phyloP scores from a whole-genome alignment of 2,113 vertebrate genomes.

The Oryzias celebensis region DNA sequence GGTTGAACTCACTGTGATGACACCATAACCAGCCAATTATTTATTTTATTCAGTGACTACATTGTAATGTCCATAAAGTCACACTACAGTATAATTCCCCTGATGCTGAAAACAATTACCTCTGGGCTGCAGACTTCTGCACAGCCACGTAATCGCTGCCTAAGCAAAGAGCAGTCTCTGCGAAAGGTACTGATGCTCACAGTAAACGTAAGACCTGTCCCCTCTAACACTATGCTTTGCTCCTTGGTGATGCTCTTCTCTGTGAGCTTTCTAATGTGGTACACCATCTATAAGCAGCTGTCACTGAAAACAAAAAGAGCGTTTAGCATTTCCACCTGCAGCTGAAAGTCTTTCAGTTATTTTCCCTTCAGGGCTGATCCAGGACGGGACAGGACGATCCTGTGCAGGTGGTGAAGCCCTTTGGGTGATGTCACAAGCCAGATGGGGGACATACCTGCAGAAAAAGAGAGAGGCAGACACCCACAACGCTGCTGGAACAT shows the following conservation, averaged over 20 bases:
- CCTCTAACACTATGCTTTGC: background rate
- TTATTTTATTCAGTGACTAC: background rate
- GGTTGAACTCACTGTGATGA: background rate
- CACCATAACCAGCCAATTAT: background rate
- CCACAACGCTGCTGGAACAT: slow-evolving; percentile 11
- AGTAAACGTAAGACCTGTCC: background rate
- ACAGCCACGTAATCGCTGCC: background rate
- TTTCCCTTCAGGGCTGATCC: too few relatives aligned
- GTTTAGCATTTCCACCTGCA: too few relatives aligned
- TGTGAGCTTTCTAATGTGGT: background rate
- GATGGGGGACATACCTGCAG: background rate
- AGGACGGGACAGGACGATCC: background rate
- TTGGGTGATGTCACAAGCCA: too few relatives aligned
- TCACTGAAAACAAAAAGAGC: too few relatives aligned
- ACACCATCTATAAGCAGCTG: background rate
- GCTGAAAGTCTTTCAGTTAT: too few relatives aligned
- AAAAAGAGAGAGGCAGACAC: background rate
- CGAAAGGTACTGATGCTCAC: too few relatives aligned
- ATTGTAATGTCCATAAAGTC: background rate
- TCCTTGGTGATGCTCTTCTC: background rate
- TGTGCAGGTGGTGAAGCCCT: background rate
- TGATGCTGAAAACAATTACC: slow-evolving; percentile 12
- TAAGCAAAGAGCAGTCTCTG: background rate
- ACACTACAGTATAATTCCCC: slow-evolving; percentile 4
- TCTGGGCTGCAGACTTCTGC: background rate